These are phyloP conservation scores for Plebejus argus DNA, from an alignment of 2,888 invertebrate genomes.

Conservation along the genomic window DNA sequence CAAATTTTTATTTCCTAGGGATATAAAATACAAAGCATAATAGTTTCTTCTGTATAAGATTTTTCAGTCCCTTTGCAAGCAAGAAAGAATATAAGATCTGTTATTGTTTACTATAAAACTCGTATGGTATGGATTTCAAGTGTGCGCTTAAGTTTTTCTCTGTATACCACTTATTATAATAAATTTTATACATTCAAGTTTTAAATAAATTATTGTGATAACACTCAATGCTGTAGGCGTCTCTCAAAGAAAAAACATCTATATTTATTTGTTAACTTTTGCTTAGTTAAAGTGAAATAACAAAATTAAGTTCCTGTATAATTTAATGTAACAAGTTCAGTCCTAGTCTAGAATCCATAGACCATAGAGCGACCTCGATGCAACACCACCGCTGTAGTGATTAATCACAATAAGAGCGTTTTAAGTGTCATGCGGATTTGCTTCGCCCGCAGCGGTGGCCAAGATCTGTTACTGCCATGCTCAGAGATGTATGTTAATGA, in stretches of 20 bases:
- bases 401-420: slow-evolving; percentile 12
- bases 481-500: too few species aligned
- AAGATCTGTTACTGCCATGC: too few species aligned
- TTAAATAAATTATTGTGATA: slow-evolving; percentile 4
- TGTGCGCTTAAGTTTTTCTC: neutral
- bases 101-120: neutral
- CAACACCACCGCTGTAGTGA: neutral
- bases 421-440: too few species aligned
- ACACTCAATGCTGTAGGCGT: neutral
- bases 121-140: neutral
- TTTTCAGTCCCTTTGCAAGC: neutral
- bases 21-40: neutral
- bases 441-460: too few species aligned
- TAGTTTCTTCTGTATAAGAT: neutral
- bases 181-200: neutral
- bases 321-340: neutral
- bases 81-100: neutral
- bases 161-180: slow-evolving; percentile 2
- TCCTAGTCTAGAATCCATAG: neutral
- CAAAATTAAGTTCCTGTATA: slow-evolving; percentile 21
- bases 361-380: neutral
- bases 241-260: neutral
- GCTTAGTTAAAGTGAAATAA: neutral
- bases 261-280: neutral
- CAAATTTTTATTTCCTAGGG: neutral